Conservation (phyloP, 2,113 vertebrate genomes). For the Anolis carolinensis region DNA sequence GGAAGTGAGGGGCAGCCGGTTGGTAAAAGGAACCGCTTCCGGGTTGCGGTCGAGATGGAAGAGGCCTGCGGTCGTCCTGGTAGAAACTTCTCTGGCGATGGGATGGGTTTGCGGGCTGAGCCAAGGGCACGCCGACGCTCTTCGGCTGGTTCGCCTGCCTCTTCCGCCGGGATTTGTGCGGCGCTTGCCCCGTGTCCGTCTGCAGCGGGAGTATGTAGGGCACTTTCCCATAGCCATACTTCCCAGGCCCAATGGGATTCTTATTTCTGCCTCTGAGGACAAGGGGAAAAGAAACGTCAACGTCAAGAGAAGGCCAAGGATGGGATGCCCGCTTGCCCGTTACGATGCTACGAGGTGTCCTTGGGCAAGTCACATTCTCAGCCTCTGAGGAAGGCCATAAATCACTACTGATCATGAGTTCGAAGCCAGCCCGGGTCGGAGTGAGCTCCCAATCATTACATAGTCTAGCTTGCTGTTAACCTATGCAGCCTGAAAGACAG, state of each 20-base stretch:
- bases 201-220: conserved; percentile 83
- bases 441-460: too few relatives aligned
- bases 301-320: too few relatives aligned
- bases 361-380: too few relatives aligned
- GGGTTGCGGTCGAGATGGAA: conserved; percentile 52
- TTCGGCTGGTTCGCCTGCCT: conserved; percentile 65
- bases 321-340: too few relatives aligned
- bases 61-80: conserved; percentile 59
- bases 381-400: too few relatives aligned
- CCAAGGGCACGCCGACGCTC: conserved; percentile 44
- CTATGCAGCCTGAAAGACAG: too few relatives aligned
- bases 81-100: conserved; percentile 62
- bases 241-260: conserved; percentile 83
- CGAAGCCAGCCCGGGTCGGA: too few relatives aligned
- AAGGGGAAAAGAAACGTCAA: conserved; percentile 16
- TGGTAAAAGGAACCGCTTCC: conserved; percentile 81
- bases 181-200: conserved; percentile 73
- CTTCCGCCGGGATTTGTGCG: conserved; percentile 72
- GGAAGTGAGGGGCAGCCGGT: conserved; percentile 51
- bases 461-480: too few relatives aligned
- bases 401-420: too few relatives aligned
- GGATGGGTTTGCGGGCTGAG: conserved; percentile 14
- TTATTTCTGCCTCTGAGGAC: conserved; percentile 77
- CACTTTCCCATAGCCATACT: conserved; percentile 90
- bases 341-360: too few relatives aligned